These are phyloP conservation scores for Mergus octosetaceus DNA, from an alignment of 2,797 vertebrate species.

Conservation along the genomic window DNA sequence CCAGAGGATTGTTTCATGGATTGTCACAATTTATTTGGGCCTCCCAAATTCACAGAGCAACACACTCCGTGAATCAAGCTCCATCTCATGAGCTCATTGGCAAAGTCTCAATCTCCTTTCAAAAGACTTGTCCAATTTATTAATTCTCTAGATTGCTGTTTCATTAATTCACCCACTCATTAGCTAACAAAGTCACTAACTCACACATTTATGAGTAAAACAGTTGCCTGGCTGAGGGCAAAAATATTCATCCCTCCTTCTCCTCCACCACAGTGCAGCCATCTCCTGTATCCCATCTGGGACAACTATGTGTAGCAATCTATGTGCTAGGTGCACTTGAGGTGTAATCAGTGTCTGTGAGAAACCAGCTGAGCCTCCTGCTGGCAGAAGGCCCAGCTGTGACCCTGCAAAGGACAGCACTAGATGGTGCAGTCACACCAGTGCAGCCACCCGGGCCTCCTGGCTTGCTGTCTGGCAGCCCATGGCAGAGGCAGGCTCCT, in stretches of 20 bases:
- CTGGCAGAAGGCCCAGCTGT: accelerated
- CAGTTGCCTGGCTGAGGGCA: neutral
- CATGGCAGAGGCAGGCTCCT: no score
- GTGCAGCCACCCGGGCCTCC: accelerated
- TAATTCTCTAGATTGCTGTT: neutral
- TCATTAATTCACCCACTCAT: neutral
- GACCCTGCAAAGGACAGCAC: neutral
- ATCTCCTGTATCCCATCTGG: neutral
- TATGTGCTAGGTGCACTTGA: accelerated
- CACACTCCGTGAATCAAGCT: neutral
- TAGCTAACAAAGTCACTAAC: neutral
- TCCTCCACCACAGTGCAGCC: neutral
- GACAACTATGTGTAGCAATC: neutral
- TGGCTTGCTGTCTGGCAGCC: neutral
- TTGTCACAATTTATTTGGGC: neutral
- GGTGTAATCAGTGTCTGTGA: neutral
- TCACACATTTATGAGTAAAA: neutral
- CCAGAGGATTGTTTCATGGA: neutral
- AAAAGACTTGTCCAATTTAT: neutral
- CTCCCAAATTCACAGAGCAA: neutral
- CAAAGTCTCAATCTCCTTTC: neutral
- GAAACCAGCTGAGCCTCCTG: no score
- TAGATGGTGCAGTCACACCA: conserved; percentile 45
- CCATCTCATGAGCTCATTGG: neutral
- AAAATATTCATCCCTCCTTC: neutral